Conservation (phyloP, 2,797 vertebrate species). For the Enteromius fasciolatus region DNA sequence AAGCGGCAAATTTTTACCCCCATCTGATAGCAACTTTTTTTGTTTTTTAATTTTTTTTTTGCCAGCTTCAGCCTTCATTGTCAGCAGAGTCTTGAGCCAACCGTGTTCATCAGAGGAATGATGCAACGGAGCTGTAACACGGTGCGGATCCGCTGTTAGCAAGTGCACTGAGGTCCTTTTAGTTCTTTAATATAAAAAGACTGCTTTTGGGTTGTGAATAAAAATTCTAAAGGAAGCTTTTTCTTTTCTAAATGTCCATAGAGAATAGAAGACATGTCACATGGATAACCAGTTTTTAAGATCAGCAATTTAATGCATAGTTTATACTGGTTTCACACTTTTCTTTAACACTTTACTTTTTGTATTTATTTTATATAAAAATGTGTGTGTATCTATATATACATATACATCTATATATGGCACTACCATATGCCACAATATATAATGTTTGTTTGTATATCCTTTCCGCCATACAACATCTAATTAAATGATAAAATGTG, state of each 20-base stretch:
- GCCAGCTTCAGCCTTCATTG: slow-evolving; percentile 84
- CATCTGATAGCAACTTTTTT: slow-evolving; percentile 75
- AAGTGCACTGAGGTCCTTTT: slow-evolving; percentile 76
- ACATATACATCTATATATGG: not conserved
- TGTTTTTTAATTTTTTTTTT: slow-evolving; percentile 73
- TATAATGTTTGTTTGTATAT: not conserved
- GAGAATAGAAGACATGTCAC: slow-evolving; percentile 55
- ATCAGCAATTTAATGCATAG: slow-evolving; percentile 56
- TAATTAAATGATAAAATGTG: not conserved
- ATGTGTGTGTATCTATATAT: not conserved
- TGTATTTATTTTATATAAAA: not conserved
- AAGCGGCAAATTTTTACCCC: slow-evolving; percentile 80
- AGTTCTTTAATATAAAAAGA: slow-evolving; percentile 79
- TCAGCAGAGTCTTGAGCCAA: slow-evolving; percentile 83
- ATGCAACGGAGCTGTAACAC: slow-evolving; percentile 84
- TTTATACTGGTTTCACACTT: slow-evolving; percentile 47
- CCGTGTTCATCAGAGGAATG: slow-evolving; percentile 79
- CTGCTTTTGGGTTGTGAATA: slow-evolving; percentile 74
- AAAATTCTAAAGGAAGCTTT: slow-evolving; percentile 74
- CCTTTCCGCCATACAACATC: slow-evolving; percentile 18
- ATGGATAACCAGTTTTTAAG: slow-evolving; percentile 53
- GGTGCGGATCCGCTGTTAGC: slow-evolving; percentile 83
- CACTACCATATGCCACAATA: not conserved
- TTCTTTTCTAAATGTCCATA: slow-evolving; percentile 64
- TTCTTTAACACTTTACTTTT: slow-evolving; percentile 21